A percentile compares a stretch with the other conserved stretches of the same genome.
These are phyloP conservation scores for Drosophila incognita DNA, from an alignment of 2,888 invertebrate species.

Conservation along the genomic window DNA sequence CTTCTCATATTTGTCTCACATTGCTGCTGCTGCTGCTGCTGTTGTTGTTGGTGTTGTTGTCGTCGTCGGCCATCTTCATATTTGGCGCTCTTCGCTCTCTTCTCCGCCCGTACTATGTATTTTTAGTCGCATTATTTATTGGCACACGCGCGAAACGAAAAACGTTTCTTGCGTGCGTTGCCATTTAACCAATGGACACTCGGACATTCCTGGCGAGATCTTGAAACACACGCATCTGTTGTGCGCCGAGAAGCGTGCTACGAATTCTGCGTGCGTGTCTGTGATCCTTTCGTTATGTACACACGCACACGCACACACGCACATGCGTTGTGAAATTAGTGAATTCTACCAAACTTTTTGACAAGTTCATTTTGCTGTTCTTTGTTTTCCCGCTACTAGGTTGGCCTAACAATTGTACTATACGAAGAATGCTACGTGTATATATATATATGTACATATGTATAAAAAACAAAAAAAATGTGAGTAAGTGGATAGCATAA, in stretches of 20 bases:
- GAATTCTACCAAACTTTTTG: neutral
- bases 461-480: constrained; percentile 12
- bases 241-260: constrained; percentile 49
- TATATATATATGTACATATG: neutral
- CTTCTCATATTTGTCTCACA: constrained; percentile 49
- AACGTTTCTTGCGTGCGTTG: constrained; percentile 40
- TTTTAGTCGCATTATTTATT: constrained; percentile 74
- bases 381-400: neutral
- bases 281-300: constrained; percentile 1
- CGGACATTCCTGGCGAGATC: constrained; percentile 14
- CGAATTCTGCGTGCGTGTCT: constrained; percentile 3
- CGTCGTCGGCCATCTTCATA: constrained; percentile 33
- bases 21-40: constrained; percentile 13
- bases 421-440: neutral
- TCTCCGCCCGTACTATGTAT: constrained; percentile 64
- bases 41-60: constrained; percentile 4
- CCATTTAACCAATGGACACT: constrained; percentile 24
- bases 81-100: constrained; percentile 10
- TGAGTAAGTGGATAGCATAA: constrained; percentile 16
- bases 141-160: constrained; percentile 66
- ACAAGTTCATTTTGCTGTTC: neutral
- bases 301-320: neutral
- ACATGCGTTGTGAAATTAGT: neutral
- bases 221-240: constrained; percentile 8
- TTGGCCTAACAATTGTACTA: neutral